A percentile compares a stretch with the other conserved stretches of the same genome.
phyloP scores from a whole-genome alignment of 2,113 vertebrate species.

The Calonectris borealis region DNA sequence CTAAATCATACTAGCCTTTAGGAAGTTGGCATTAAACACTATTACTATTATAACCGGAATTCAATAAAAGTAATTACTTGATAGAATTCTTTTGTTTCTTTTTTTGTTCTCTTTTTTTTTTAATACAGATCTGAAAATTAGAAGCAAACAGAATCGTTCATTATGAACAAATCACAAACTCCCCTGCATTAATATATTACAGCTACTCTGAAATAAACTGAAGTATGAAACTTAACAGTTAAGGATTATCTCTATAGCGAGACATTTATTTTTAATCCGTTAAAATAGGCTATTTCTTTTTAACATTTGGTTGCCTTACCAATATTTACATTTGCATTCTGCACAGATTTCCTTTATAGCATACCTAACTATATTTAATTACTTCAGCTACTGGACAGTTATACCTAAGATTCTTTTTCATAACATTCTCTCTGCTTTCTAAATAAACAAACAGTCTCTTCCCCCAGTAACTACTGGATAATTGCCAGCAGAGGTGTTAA shows the following conservation, averaged over 20 bases:
- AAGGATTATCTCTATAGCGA: background rate
- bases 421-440: background rate
- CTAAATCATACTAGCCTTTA: background rate
- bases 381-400: background rate
- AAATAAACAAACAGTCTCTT: background rate
- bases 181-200: background rate
- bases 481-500: conserved; percentile 14
- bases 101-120: background rate
- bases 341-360: background rate
- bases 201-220: background rate
- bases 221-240: background rate
- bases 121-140: background rate
- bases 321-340: background rate
- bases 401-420: background rate
- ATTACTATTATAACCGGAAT: background rate
- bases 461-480: background rate
- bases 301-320: background rate
- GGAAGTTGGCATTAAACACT: background rate
- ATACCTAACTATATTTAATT: background rate
- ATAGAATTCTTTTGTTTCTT: background rate
- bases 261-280: background rate
- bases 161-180: background rate
- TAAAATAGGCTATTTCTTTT: background rate
- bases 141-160: background rate
- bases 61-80: background rate